These are phyloP conservation scores for Perca flavescens DNA, from an alignment of 2,113 vertebrate species.

Conservation along the genomic window DNA sequence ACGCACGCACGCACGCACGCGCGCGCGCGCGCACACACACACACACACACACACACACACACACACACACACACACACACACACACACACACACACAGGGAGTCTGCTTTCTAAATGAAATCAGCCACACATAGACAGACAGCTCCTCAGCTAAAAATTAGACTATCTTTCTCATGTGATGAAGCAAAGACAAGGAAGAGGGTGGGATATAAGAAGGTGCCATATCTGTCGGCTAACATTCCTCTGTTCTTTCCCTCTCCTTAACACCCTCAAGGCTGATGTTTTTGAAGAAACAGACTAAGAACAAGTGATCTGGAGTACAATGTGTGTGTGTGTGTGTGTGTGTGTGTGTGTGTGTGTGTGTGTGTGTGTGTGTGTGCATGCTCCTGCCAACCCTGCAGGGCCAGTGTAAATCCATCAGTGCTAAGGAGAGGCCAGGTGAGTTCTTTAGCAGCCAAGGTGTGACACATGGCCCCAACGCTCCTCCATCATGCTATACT, in stretches of 20 bases:
- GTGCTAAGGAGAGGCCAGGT: constrained; percentile 63
- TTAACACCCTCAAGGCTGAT: constrained; percentile 28
- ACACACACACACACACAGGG: constrained; percentile 17
- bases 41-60: not conserved
- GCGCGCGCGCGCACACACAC: not conserved
- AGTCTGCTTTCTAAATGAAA: constrained; percentile 69
- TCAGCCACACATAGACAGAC: constrained; percentile 42
- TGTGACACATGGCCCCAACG: constrained; percentile 69
- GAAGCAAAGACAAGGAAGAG: constrained; percentile 14
- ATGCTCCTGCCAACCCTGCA: constrained; percentile 28
- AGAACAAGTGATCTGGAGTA: constrained; percentile 37
- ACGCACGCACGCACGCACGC: constrained; percentile 11
- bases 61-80: constrained; percentile 7
- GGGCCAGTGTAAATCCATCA: constrained; percentile 72
- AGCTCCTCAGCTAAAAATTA: constrained; percentile 65
- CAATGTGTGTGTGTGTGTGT: constrained; percentile 13
- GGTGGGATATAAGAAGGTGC: constrained; percentile 8
- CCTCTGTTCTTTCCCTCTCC: constrained; percentile 45
- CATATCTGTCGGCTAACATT: constrained; percentile 30
- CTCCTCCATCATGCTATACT: constrained; percentile 77
- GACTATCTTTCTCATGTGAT: constrained; percentile 57
- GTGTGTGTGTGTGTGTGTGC: constrained; percentile 3
- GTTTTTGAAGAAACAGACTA: constrained; percentile 33
- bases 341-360: constrained; percentile 6
- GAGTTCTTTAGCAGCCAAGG: constrained; percentile 73